These are phyloP conservation scores for Stegodyphus dumicola DNA, from an alignment of 1,140 invertebrate genomes.

Conservation along the genomic window DNA sequence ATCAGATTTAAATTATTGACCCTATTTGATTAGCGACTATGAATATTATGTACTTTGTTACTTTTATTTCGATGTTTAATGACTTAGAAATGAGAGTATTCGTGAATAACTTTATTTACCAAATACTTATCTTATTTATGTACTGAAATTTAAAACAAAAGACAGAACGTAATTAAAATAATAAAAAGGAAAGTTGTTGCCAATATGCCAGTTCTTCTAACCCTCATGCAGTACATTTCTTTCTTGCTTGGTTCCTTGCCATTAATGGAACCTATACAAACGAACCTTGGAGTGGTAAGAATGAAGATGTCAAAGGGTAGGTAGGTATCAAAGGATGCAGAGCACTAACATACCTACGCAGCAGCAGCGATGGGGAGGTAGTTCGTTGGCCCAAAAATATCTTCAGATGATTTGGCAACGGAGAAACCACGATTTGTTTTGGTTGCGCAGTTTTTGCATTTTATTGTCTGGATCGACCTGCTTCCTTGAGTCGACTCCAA, in stretches of 20 bases:
- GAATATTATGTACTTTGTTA: no score
- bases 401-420: slow-evolving; percentile 43
- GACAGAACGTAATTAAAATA: no score
- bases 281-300: slow-evolving; percentile 12
- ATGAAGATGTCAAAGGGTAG: slow-evolving; percentile 11
- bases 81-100: no score
- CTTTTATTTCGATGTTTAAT: no score
- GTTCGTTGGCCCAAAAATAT: slow-evolving; percentile 54
- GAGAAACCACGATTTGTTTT: not conserved
- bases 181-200: no score
- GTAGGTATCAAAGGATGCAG: slow-evolving; percentile 33
- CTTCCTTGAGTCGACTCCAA: not conserved
- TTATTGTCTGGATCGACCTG: not conserved
- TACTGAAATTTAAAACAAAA: no score
- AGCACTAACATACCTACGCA: slow-evolving; percentile 15
- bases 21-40: no score
- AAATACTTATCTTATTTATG: no score
- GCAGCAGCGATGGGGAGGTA: not conserved
- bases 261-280: not conserved
- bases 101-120: no score
- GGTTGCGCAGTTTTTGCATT: slow-evolving; percentile 5
- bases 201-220: no score
- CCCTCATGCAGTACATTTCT: no score
- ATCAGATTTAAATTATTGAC: no score
- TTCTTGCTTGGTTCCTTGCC: slow-evolving; percentile 1